Conservation (phyloP, 1,140 invertebrate species). For the Caenorhabditis tropicalis region DNA sequence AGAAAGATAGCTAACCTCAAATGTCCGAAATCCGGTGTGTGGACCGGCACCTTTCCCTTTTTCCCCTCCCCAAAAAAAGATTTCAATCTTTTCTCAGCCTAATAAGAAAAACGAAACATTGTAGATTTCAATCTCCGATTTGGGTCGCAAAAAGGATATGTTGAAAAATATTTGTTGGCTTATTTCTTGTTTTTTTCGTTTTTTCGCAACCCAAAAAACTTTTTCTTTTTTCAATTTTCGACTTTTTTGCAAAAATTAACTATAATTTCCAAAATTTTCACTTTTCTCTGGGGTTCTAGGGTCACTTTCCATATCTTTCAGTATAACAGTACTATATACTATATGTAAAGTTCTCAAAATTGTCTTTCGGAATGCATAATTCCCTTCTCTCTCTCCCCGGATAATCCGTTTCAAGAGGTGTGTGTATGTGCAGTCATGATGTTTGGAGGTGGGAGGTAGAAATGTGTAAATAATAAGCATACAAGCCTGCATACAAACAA, state of each 20-base stretch:
- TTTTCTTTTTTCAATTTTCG: too few relatives aligned
- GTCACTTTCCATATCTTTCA: not conserved
- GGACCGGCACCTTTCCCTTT: not conserved
- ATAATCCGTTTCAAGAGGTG: conserved; percentile 43
- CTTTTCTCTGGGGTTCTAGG: not conserved
- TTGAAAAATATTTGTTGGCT: not conserved
- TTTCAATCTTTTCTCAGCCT: not conserved
- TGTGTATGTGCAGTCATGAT: too few relatives aligned
- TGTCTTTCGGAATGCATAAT: conserved; percentile 25
- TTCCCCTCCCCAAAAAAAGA: not conserved
- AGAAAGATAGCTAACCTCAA: not conserved
- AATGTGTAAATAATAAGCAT: conserved; percentile 41
- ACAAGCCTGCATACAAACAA: not conserved
- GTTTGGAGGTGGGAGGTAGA: not conserved
- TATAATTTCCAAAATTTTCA: not conserved
- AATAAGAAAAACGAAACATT: not conserved
- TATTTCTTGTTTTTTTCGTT: not conserved
- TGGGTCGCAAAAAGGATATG: not conserved
- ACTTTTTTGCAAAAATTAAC: not conserved
- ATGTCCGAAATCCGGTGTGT: not conserved
- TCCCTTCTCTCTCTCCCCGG: not conserved
- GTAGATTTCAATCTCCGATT: not conserved
- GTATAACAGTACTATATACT: not conserved
- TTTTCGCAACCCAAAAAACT: too few relatives aligned
- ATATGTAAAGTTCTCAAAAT: not conserved